phyloP scores from a whole-genome alignment of 2,113 vertebrate genomes.

The Pelvicachromis taeniatus region DNA sequence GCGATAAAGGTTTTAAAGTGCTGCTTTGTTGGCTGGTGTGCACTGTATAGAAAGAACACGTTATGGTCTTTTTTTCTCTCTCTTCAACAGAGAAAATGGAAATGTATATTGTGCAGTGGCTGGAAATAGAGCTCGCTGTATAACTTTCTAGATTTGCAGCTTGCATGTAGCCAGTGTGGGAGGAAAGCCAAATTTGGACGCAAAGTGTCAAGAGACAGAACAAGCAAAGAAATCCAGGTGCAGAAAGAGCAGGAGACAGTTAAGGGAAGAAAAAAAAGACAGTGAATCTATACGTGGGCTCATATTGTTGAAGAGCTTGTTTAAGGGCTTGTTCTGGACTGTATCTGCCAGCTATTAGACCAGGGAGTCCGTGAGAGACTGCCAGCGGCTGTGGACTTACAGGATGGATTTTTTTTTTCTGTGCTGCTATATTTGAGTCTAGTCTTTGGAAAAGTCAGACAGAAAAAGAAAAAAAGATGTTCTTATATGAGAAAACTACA shows the following conservation, averaged over 20 bases:
- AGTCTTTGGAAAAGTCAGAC: neutral
- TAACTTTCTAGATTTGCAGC: neutral
- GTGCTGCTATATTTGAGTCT: neutral
- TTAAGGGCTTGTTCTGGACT: neutral
- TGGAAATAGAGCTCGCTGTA: neutral
- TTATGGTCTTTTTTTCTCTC: neutral
- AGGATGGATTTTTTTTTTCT: neutral
- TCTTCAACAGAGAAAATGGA: neutral
- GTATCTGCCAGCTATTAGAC: neutral
- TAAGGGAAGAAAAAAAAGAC: neutral
- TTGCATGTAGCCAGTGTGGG: neutral
- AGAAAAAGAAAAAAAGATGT: neutral
- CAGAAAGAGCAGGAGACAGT: neutral
- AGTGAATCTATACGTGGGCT: neutral
- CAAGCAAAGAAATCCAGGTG: neutral
- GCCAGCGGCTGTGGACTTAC: neutral
- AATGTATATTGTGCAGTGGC: neutral
- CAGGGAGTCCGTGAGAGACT: neutral
- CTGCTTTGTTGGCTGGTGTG: neutral
- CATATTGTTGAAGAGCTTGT: slow-evolving; percentile 5
- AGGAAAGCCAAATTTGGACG: neutral
- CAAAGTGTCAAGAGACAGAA: neutral
- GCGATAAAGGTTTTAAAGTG: neutral
- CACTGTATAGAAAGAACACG: neutral
- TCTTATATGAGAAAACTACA: neutral